A percentile compares a stretch with the other conserved stretches of the same genome.
phyloP scores from a whole-genome alignment of 2,888 invertebrate species.

The Trissolcus japonicus region DNA sequence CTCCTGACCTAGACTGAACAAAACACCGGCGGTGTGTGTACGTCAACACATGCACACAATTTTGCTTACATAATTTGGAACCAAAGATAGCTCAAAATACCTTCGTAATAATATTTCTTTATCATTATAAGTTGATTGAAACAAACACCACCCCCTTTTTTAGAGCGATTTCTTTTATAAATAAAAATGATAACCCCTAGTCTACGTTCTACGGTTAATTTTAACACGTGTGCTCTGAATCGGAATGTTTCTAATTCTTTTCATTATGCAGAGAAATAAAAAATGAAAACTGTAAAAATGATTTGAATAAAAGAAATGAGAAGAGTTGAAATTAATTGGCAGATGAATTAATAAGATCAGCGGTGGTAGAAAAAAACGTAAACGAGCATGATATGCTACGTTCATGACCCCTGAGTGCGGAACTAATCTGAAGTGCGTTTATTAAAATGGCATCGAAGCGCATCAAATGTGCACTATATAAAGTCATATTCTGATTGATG shows the following conservation, averaged over 20 bases:
- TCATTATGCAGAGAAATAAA: too few species aligned
- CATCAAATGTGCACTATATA: conserved; percentile 68
- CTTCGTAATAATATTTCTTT: too few species aligned
- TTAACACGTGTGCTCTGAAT: too few species aligned
- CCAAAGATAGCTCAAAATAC: conserved; percentile 11
- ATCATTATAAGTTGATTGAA: too few species aligned
- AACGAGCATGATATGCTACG: conserved; percentile 51
- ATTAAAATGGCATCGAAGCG: conserved; percentile 70
- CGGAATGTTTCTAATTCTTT: too few species aligned
- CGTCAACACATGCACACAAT: conserved; percentile 56
- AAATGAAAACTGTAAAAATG: too few species aligned
- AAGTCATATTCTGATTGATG: conserved; percentile 72
- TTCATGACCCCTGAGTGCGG: conserved; percentile 68
- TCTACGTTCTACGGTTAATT: too few species aligned
- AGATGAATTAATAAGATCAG: conserved; percentile 6
- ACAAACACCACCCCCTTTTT: too few species aligned
- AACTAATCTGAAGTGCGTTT: conserved; percentile 72
- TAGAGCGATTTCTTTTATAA: too few species aligned
- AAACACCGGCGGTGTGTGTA: conserved; percentile 71
- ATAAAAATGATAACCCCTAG: too few species aligned
- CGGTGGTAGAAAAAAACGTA: conserved; percentile 11
- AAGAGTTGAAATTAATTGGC: background rate
- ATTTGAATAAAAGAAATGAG: too few species aligned
- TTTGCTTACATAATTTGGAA: conserved; percentile 20
- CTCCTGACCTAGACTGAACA: conserved; percentile 74